phyloP scores from a whole-genome alignment of 2,888 invertebrate species.

The Eristalis arbustorum region DNA sequence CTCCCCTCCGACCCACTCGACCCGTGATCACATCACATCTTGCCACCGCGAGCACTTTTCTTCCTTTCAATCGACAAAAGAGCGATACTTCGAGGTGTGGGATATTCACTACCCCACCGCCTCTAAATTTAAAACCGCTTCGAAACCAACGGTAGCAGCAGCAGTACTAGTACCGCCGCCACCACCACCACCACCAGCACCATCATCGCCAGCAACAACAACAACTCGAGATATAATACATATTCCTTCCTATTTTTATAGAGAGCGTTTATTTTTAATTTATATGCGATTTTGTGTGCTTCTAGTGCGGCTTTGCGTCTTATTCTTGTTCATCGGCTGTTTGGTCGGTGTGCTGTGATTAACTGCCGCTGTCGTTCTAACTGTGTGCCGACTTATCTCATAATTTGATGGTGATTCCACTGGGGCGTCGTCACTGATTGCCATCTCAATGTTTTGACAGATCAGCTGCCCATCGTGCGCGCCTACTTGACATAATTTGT shows the following conservation, averaged over 20 bases:
- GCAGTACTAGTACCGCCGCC: background rate
- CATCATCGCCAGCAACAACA: slow-evolving; percentile 27
- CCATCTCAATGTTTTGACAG: background rate
- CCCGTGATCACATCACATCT: slow-evolving; percentile 29
- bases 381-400: slow-evolving; percentile 9
- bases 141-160: slow-evolving; percentile 7
- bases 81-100: slow-evolving; percentile 48
- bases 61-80: slow-evolving; percentile 45
- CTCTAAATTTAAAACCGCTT: slow-evolving; percentile 66
- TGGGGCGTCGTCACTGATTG: background rate
- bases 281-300: slow-evolving; percentile 78
- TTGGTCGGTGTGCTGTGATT: slow-evolving; percentile 42
- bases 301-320: slow-evolving; percentile 42
- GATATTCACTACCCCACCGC: slow-evolving; percentile 38
- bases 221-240: slow-evolving; percentile 45
- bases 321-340: slow-evolving; percentile 43
- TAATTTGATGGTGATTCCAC: slow-evolving; percentile 40
- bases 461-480: background rate
- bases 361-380: slow-evolving; percentile 3
- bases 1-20: background rate
- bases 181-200: background rate
- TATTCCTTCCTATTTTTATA: slow-evolving; percentile 77
- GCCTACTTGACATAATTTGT: background rate
- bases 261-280: slow-evolving; percentile 80
- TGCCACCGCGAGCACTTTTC: slow-evolving; percentile 29